These are phyloP conservation scores for Trematomus bernacchii DNA, from an alignment of 2,797 vertebrate species.

Conservation along the genomic window DNA sequence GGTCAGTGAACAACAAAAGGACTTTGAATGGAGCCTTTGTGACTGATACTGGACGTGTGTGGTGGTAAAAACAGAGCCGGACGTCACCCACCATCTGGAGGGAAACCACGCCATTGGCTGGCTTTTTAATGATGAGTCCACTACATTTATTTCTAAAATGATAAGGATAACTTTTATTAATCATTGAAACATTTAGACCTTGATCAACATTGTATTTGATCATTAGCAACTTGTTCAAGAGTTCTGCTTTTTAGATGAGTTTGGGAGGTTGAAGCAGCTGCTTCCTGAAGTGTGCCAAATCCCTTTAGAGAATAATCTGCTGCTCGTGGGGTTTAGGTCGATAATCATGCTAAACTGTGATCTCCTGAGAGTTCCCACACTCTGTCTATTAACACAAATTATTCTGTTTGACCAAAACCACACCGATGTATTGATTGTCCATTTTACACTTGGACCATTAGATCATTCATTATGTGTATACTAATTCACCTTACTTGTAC, in stretches of 20 bases:
- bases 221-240: no score
- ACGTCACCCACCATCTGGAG: conserved; percentile 70
- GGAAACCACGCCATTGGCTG: conserved; percentile 33
- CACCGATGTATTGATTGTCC: no score
- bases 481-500: background rate
- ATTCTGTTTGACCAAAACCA: conserved; percentile 8
- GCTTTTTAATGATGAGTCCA: background rate
- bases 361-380: conserved; percentile 28
- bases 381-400: conserved; percentile 57
- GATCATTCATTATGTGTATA: no score
- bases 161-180: no score
- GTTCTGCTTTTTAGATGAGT: background rate
- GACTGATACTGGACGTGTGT: conserved; percentile 35
- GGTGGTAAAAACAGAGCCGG: conserved; percentile 40
- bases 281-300: conserved; percentile 36
- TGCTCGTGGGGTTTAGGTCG: conserved; percentile 5
- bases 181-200: no score
- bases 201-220: no score
- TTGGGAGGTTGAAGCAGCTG: conserved; percentile 5
- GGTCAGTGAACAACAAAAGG: conserved; percentile 49
- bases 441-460: no score
- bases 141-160: background rate
- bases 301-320: conserved; percentile 15
- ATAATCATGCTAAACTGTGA: conserved; percentile 2
- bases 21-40: conserved; percentile 21